Conservation (phyloP, 2,113 vertebrate genomes). For the Semnornis frantzii region DNA sequence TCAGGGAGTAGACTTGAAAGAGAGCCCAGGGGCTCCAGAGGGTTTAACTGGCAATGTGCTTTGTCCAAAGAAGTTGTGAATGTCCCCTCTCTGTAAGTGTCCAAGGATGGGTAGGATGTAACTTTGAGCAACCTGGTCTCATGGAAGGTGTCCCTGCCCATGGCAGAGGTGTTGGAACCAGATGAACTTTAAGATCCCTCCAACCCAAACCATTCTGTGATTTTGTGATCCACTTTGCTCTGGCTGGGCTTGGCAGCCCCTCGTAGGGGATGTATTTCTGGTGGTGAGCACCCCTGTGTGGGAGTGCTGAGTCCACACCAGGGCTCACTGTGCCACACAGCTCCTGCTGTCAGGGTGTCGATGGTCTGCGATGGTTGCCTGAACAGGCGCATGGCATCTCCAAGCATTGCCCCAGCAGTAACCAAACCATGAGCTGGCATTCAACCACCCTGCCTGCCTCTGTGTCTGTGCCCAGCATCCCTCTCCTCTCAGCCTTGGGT, state of each 20-base stretch:
- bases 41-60: accelerated
- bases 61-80: not conserved
- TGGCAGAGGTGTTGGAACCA: not conserved
- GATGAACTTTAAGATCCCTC: not conserved
- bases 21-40: accelerated
- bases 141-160: not conserved
- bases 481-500: accelerated
- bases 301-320: accelerated
- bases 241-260: not conserved
- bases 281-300: accelerated
- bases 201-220: not conserved
- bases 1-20: not conserved
- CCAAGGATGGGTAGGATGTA: not conserved
- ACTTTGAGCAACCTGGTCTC: not conserved
- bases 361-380: not conserved
- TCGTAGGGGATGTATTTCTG: not conserved
- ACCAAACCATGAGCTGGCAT: accelerated
- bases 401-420: not conserved
- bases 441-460: not conserved
- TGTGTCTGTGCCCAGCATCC: not conserved
- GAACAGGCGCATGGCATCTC: not conserved
- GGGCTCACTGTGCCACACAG: accelerated
- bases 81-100: not conserved
- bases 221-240: not conserved
- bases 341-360: not conserved